phyloP scores from a whole-genome alignment of 2,113 vertebrate species.

The Narcine bancroftii region DNA sequence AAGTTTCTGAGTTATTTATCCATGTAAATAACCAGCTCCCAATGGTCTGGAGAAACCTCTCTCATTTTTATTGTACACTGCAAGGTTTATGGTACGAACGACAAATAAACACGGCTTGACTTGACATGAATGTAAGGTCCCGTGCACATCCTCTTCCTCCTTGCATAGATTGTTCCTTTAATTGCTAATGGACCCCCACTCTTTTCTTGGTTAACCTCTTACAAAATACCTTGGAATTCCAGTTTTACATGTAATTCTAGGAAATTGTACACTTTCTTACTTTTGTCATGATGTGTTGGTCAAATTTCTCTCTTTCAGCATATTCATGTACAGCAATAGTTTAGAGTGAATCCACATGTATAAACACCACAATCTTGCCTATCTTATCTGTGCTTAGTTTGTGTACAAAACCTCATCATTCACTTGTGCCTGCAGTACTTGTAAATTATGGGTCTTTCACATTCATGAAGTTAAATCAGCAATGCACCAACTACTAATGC shows the following conservation, averaged over 20 bases:
- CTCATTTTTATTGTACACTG: too few relatives aligned
- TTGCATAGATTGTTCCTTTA: too few relatives aligned
- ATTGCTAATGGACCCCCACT: too few relatives aligned
- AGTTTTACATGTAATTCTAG: background rate
- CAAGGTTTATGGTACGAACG: too few relatives aligned
- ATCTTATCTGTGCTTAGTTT: conserved; percentile 16
- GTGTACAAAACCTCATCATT: background rate
- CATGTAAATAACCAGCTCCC: too few relatives aligned
- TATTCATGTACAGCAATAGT: background rate
- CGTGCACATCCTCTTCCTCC: too few relatives aligned
- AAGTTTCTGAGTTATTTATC: background rate
- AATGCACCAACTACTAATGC: conserved; percentile 25
- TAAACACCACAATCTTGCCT: background rate
- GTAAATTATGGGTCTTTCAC: conserved; percentile 24
- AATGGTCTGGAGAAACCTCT: too few relatives aligned
- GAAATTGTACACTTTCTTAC: background rate
- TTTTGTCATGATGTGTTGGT: background rate
- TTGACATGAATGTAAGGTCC: too few relatives aligned
- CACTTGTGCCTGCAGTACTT: conserved; percentile 11
- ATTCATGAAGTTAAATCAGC: conserved; percentile 26
- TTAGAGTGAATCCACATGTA: background rate
- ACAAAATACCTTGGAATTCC: too few relatives aligned
- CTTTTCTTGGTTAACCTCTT: too few relatives aligned
- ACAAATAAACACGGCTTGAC: too few relatives aligned
- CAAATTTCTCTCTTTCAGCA: background rate